A percentile compares a stretch with the other conserved stretches of the same genome.
Evolutionary conservation across 2,113 vertebrate species (phyloP).

Genomic region (Platanista minor): DNA sequence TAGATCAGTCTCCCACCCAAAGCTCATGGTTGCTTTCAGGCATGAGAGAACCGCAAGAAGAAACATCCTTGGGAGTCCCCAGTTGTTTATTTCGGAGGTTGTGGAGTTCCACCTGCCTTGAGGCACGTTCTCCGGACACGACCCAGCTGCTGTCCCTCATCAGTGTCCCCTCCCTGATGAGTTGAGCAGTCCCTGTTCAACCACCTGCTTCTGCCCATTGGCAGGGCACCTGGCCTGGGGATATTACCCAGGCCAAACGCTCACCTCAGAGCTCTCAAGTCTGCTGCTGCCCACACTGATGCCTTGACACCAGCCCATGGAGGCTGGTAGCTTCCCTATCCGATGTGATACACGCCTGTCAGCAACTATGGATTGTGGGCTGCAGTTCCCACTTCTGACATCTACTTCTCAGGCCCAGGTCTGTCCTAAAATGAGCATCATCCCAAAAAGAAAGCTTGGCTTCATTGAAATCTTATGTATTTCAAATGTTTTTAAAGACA

Average conservation of each 20-base stretch:
- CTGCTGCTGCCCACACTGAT: background rate
- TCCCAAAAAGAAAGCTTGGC: background rate
- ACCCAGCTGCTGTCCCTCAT: background rate
- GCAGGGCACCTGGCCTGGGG: background rate
- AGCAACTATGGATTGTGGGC: background rate
- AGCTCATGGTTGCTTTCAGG: background rate
- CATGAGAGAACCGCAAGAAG: background rate
- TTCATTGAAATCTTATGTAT: background rate
- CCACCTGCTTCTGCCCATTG: conserved; percentile 9
- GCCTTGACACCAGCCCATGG: background rate
- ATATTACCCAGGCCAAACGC: background rate
- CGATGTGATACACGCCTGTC: background rate
- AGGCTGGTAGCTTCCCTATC: background rate
- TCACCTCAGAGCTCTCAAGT: background rate
- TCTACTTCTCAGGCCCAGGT: background rate
- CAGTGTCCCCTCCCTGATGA: background rate
- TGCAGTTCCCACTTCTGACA: background rate
- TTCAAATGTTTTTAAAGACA: background rate
- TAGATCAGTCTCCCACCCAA: background rate
- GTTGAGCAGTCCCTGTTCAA: background rate
- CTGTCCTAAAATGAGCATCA: background rate
- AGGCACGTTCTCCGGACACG: background rate
- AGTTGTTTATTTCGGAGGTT: background rate
- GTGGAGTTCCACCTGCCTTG: background rate
- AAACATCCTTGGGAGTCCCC: background rate